phyloP scores from a whole-genome alignment of 2,888 invertebrate genomes.

The Morpho helenor region DNA sequence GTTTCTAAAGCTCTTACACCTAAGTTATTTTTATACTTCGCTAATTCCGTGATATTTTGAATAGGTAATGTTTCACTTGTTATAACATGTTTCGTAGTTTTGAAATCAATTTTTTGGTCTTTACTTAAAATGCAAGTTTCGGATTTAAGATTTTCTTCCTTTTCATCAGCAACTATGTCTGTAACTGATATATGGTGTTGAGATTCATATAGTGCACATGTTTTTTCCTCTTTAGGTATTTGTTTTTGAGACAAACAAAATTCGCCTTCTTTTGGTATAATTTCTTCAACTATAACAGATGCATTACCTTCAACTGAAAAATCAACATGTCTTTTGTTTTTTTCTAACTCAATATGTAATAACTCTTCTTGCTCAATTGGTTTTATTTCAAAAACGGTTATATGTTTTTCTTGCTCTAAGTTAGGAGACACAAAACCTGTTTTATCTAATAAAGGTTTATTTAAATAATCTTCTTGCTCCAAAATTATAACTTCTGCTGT shows the following conservation, averaged over 20 bases:
- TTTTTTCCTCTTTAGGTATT: slow-evolving; percentile 37
- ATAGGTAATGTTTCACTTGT: slow-evolving; percentile 50
- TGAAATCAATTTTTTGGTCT: slow-evolving; percentile 42
- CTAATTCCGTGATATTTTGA: slow-evolving; percentile 42
- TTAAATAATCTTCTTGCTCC: slow-evolving; percentile 41
- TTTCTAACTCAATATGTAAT: slow-evolving; percentile 29
- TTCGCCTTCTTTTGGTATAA: slow-evolving; percentile 44
- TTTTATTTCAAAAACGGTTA: slow-evolving; percentile 74
- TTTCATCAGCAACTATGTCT: slow-evolving; percentile 47
- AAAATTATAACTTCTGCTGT: slow-evolving; percentile 38
- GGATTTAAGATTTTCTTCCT: slow-evolving; percentile 40
- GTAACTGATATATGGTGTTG: slow-evolving; percentile 50
- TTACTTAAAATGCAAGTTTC: slow-evolving; percentile 30
- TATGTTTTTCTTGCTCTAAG: slow-evolving; percentile 61
- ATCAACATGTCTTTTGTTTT: slow-evolving; percentile 31
- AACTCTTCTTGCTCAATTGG: slow-evolving; percentile 65
- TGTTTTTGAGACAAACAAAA: slow-evolving; percentile 29
- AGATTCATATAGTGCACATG: slow-evolving; percentile 37
- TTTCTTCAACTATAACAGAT: slow-evolving; percentile 48
- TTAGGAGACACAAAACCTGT: slow-evolving; percentile 35
- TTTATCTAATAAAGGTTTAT: slow-evolving; percentile 32
- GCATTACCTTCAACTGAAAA: slow-evolving; percentile 40
- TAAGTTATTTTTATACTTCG: slow-evolving; percentile 32
- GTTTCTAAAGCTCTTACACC: slow-evolving; percentile 37
- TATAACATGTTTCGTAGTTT: slow-evolving; percentile 45